Evolutionary conservation across 2,888 invertebrate species (phyloP), one percentile per base, ranked within the genome.

Genomic region (Xestia rhomboidea): DNA sequence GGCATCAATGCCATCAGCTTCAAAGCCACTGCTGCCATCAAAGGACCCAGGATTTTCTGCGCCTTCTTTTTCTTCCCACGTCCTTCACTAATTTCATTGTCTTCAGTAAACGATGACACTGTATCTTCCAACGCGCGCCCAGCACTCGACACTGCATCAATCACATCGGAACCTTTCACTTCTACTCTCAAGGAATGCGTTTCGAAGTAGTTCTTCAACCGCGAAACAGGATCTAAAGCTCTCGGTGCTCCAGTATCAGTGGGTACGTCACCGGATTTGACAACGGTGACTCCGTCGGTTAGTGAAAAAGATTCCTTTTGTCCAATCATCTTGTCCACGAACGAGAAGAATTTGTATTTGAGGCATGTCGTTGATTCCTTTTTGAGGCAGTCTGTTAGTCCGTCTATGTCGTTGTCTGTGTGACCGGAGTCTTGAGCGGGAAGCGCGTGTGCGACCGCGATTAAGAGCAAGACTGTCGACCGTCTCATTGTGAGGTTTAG

Each of bases 21-120:
- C 91, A 98, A 93, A 27, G 98, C 98, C 87, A 98, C 95, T 79
- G 98, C 97, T 79, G 98, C 98, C 85, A 98, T 96, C 81, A 98
- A 93, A 2, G 98, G 98, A 81, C 98, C 98, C 66, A 98, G 92
- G 87, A 98, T 97, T 92, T 98, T 98, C 76, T 97, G 97, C 3
- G 98, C 98, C 95, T 98, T 98, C 97, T 98, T 97, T 97, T 98
- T 98, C 95, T 98, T 98, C 89, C 98, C 98, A 92, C 98, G 97
- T 82, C 98, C 97, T 89, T 97, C 98, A 44, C 97, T 96, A 69
- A 97, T 97, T 69, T 92, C 92, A 86, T 89, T 88, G 85, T 97
- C 97, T 79, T 97, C 97, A 76, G 97, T 96, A 76, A 97, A 95
- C 30, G 97, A 97, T 69, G 98, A 97, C 79, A 98, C 97, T 38